Evolutionary conservation across 2,888 invertebrate genomes (phyloP).

Genomic region (Dicyrtomina minuta): DNA sequence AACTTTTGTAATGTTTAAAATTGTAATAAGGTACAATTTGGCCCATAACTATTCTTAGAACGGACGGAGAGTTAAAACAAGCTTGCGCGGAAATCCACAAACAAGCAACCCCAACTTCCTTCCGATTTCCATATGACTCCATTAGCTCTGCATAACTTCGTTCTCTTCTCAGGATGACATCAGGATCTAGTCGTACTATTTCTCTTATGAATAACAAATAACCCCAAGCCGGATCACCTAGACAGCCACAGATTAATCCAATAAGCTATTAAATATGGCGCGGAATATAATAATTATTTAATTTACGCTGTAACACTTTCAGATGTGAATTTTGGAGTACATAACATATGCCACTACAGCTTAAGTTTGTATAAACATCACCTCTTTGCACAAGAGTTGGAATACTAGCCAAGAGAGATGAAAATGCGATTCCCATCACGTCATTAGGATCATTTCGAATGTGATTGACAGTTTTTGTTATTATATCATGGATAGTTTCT

Average conservation of each 20-base stretch:
- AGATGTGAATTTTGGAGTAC: no score
- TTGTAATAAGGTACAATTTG: constrained; percentile 51
- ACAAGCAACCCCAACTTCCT: constrained; percentile 50
- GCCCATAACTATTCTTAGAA: constrained; percentile 52
- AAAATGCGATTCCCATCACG: constrained; percentile 46
- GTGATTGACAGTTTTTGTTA: constrained; percentile 43
- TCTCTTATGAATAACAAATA: constrained; percentile 51
- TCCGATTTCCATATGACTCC: constrained; percentile 52
- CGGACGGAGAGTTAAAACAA: constrained; percentile 47
- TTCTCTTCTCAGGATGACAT: constrained; percentile 42
- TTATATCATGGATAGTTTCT: constrained; percentile 45
- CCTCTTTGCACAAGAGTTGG: constrained; percentile 49
- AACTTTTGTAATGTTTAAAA: constrained; percentile 52
- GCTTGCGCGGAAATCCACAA: constrained; percentile 52
- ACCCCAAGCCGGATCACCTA: constrained; percentile 52
- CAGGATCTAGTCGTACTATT: constrained; percentile 49
- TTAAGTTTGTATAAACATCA: no score
- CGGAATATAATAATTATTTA: no score
- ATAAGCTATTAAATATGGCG: constrained; percentile 9
- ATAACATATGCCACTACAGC: not conserved
- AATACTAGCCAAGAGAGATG: constrained; percentile 46
- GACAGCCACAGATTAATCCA: not conserved
- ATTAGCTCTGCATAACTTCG: constrained; percentile 49
- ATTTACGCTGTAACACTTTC: no score
- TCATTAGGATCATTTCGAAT: constrained; percentile 37